Evolutionary conservation across 2,113 vertebrate species (phyloP), one percentile per base, ranked within the genome.

Genomic region (Siniperca chuatsi): DNA sequence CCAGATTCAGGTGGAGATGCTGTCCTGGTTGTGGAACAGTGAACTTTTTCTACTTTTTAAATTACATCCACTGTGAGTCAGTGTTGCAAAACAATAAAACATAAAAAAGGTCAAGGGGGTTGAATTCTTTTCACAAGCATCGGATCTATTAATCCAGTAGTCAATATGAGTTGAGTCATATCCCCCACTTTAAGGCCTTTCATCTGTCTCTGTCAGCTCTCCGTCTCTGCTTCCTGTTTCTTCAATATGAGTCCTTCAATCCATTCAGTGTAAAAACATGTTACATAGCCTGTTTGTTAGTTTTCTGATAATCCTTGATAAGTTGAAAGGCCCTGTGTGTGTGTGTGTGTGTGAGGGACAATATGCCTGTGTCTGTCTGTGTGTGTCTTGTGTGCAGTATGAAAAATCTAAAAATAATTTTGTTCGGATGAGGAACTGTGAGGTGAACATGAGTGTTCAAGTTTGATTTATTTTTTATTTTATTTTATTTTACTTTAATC

Each of bases 111-210:
- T 5, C 4, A 8, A 13, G 13, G 9, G 58, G 7, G 8, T 9
- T 52, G 78, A 60, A 40, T 57, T 10, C 29, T 33, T 78, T 83
- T 84, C 60, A 69, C 57, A 35, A 57, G 25, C 62, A 7, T 5
- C 4, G 62, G 29, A 62, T 87, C 46, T 44, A 35, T 61, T 81
- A 33, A 81, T 44, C 65, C 20, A 16, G 33, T 73, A 8, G 16
- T 73, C 48, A 52, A 1, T 60, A 13, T n/a, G 57, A 75, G 75
- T 65, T 90, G 82, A 87, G 75, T 89, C 90, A 91, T 15, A 86
- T 79, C 78, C 75, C 35, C 50, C 64, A 48, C 52, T 81, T 76
- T n/a, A 42, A 89, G 76, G 61, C n/a, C 88, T 87, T 75, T 80
- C 1, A 46, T 79, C 54, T 11, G 23, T 76, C 52, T 84, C 29